Conservation (phyloP, 2,113 vertebrate genomes). For the Toxotes chatareus region DNA sequence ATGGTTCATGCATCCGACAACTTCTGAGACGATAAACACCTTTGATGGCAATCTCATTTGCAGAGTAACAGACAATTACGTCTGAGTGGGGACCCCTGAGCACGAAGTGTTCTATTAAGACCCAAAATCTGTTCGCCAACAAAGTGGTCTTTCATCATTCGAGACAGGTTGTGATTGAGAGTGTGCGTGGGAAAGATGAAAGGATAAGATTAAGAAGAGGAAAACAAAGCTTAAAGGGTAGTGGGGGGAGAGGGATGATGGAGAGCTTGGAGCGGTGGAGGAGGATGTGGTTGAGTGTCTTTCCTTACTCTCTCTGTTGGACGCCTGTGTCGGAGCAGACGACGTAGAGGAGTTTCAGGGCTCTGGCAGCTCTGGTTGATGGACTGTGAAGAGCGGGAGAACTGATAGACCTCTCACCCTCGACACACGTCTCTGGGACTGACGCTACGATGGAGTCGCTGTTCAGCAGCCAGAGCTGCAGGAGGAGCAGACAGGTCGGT, state of each 20-base stretch:
- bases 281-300: constrained; percentile 4
- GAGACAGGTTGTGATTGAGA: constrained; percentile 52
- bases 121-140: constrained; percentile 46
- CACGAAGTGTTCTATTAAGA: constrained; percentile 45
- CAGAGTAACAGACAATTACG: constrained; percentile 61
- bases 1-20: constrained; percentile 45
- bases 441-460: constrained; percentile 91
- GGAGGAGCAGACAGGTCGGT: constrained; percentile 64
- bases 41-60: constrained; percentile 55
- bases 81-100: constrained; percentile 25
- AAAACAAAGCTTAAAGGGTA: constrained; percentile 53
- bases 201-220: constrained; percentile 54
- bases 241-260: no score
- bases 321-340: constrained; percentile 79
- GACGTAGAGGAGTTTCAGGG: constrained; percentile 92
- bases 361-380: constrained; percentile 76
- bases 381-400: constrained; percentile 72
- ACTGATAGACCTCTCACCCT: constrained; percentile 59
- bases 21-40: constrained; percentile 33
- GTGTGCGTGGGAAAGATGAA: constrained; percentile 55
- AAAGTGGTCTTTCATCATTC: constrained; percentile 52
- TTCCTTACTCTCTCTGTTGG: constrained; percentile 90
- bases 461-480: constrained; percentile 96
- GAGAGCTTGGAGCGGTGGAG: neutral
- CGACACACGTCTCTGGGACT: constrained; percentile 71